Evolutionary conservation across 2,888 invertebrate species (phyloP).

Genomic region (Eucera pruinosa): DNA sequence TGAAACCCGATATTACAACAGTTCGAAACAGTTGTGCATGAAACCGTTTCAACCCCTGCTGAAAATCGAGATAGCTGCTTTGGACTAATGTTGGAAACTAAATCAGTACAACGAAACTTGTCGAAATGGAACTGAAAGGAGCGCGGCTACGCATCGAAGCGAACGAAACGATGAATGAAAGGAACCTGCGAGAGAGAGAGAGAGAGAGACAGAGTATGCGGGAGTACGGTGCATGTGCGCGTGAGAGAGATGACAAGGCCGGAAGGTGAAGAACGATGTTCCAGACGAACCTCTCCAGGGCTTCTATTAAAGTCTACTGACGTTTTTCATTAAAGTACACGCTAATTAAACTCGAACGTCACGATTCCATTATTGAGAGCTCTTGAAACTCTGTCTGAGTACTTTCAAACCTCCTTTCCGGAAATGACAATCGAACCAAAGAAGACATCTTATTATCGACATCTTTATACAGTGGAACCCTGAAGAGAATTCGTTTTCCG

Average conservation of each 20-base stretch:
- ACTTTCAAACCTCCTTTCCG: background rate
- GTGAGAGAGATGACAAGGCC: conserved; percentile 45
- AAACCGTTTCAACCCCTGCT: too few relatives aligned
- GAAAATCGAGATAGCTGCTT: too few relatives aligned
- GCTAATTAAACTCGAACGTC: conserved; percentile 38
- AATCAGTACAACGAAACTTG: background rate
- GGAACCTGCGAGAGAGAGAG: conserved; percentile 15
- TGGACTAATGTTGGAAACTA: background rate
- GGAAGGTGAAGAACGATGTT: conserved; percentile 65
- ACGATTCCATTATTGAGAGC: background rate
- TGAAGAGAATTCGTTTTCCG: conserved; percentile 44
- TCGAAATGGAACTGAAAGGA: conserved; percentile 1
- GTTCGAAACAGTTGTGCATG: too few relatives aligned
- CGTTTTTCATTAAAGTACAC: conserved; percentile 40
- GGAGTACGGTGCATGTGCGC: conserved; percentile 30
- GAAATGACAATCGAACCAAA: background rate
- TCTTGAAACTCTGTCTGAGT: conserved; percentile 2
- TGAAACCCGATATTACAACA: too few relatives aligned
- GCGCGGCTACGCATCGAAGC: background rate
- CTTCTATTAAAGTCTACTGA: too few relatives aligned
- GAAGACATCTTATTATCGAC: background rate
- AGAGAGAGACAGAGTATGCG: conserved; percentile 33
- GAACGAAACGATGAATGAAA: conserved; percentile 35
- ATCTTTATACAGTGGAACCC: conserved; percentile 21
- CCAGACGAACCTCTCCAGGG: conserved; percentile 53